Percentiles rank a stretch among this genome's conserved stretches.
Evolutionary conservation across 2,888 invertebrate genomes (phyloP).

Genomic region (Tyria jacobaeae): DNA sequence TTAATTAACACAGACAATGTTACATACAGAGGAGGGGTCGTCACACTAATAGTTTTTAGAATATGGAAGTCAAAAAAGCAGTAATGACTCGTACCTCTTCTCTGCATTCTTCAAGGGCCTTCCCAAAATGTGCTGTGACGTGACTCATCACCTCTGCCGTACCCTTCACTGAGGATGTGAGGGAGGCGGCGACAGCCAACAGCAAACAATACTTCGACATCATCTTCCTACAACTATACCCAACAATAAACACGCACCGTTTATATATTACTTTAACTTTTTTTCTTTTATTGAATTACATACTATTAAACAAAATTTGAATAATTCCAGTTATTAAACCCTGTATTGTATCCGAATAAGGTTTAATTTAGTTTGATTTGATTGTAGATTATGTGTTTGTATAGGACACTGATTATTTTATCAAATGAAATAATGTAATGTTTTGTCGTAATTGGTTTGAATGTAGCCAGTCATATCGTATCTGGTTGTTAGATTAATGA

Average conservation of each 20-base stretch:
- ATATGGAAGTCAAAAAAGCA: no score
- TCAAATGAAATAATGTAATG: slow-evolving; percentile 43
- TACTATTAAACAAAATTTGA: slow-evolving; percentile 33
- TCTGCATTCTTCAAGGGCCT: slow-evolving; percentile 74
- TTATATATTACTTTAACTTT: slow-evolving; percentile 54
- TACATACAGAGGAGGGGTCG: no score
- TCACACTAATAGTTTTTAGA: no score
- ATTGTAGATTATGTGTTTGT: neutral
- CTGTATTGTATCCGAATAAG: slow-evolving; percentile 23
- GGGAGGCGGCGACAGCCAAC: slow-evolving; percentile 47
- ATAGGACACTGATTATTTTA: slow-evolving; percentile 37
- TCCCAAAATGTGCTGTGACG: slow-evolving; percentile 80
- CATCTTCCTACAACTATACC: slow-evolving; percentile 32
- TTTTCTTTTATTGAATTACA: slow-evolving; percentile 48
- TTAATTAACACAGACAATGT: no score
- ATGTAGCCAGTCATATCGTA: slow-evolving; percentile 47
- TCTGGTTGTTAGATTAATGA: slow-evolving; percentile 46
- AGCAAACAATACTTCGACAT: slow-evolving; percentile 46
- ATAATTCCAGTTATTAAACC: neutral
- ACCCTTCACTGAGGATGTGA: slow-evolving; percentile 56
- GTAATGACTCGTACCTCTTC: slow-evolving; percentile 79
- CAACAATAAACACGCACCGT: slow-evolving; percentile 22
- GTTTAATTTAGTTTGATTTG: slow-evolving; percentile 13
- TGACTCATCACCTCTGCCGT: slow-evolving; percentile 82
- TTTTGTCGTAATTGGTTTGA: slow-evolving; percentile 31